Base-by-base conservation (phyloP, 2,797 vertebrate genomes). In the Spatula clypeata region DNA sequence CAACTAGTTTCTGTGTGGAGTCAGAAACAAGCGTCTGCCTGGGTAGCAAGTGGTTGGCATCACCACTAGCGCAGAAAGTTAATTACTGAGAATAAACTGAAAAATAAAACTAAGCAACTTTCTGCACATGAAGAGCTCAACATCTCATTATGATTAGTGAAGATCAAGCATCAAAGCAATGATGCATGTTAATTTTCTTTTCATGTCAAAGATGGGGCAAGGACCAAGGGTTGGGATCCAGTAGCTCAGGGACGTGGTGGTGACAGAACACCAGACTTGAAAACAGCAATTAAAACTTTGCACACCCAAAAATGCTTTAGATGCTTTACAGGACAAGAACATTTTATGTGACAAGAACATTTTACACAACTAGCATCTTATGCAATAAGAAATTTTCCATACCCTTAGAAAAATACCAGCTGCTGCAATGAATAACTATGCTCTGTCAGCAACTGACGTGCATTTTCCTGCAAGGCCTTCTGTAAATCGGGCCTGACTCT, bases 251-350 rank as follows among this genome's bases (percentile, higher is more conserved):
- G 40, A 69, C 9, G 8, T 79, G 27, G 21, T 55, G 44, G 44
- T 67, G 61, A 83, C 64, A 29, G 47, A 84, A 61, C 1, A 2
- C 51, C 67, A 38, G 60, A 32, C 42, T 42, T 27, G 57, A 92
- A 91, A 95, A 74, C 40, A 94, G 20, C 65, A 87, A 79, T 93
- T 92, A 91, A 66, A 80, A 54, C 40, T 80, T 80, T 60, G 51
- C 58, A 58, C 75, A 53, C 86, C 55, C 79, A 4, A 65, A 88
- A 61, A 34, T 54, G 26, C 42, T 64, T 81, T 3, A 79, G 69
- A 55, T 4, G 26, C 21, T 86, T 76, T 93, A 17, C 53, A 88
- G 82, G 62, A 86, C 54, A 84, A 69, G 75, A 88, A 73, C 34
- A 57, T 81, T 92, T 65, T 93, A 51, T 36, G 34, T 69, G 73